Conservation (phyloP, 1,140 invertebrate species). For the Scaptomyza montana region DNA sequence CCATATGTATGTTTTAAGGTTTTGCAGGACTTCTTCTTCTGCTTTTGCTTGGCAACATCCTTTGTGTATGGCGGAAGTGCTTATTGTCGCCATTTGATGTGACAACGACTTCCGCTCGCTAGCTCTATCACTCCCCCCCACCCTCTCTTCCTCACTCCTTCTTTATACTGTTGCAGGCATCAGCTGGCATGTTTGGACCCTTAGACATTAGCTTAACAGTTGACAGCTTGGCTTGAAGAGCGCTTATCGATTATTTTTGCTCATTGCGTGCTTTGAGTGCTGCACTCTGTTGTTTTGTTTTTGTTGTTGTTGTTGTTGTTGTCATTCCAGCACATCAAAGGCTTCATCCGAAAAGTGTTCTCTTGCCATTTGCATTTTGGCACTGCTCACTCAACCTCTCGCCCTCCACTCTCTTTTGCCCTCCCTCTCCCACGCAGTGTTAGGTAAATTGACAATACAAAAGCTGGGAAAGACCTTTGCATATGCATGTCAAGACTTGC, state of each 20-base stretch:
- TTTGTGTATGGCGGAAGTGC: constrained; percentile 69
- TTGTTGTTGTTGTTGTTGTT: not conserved
- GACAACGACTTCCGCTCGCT: constrained; percentile 72
- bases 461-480: constrained; percentile 78
- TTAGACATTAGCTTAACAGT: constrained; percentile 31
- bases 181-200: constrained; percentile 22
- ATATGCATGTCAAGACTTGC: constrained; percentile 78
- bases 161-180: not conserved
- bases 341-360: constrained; percentile 63
- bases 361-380: constrained; percentile 75
- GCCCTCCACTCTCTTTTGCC: not conserved
- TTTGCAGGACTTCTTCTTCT: not conserved
- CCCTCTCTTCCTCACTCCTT: not conserved
- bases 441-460: constrained; percentile 25
- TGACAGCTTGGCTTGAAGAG: constrained; percentile 39
- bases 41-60: constrained; percentile 31
- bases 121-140: constrained; percentile 8
- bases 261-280: constrained; percentile 36
- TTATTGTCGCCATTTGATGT: constrained; percentile 78
- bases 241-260: constrained; percentile 40
- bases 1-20: constrained; percentile 12
- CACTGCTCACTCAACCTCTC: constrained; percentile 23
- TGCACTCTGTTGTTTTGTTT: not conserved
- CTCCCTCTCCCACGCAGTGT: constrained; percentile 25
- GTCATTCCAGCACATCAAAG: constrained; percentile 62